Conservation (phyloP, 2,113 vertebrate species). For the Pristiophorus japonicus region DNA sequence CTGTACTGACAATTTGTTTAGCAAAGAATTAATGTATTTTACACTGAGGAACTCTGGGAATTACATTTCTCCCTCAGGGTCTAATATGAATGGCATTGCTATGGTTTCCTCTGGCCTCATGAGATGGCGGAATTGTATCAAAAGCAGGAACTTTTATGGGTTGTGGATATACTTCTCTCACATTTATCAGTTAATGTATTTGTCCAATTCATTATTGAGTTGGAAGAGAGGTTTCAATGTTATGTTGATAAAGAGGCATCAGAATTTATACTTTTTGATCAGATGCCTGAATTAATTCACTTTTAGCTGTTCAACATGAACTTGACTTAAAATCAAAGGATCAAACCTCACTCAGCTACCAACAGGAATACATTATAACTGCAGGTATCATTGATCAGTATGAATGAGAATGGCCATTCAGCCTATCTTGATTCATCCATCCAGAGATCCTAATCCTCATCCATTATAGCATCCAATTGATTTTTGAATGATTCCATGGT, state of each 20-base stretch:
- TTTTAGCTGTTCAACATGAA: neutral
- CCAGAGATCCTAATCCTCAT: neutral
- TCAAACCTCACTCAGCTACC: neutral
- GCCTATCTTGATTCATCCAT: neutral
- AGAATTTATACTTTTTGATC: neutral
- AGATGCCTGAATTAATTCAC: too few species aligned
- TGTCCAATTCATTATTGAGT: neutral
- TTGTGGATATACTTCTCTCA: neutral
- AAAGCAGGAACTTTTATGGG: neutral
- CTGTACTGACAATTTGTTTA: neutral
- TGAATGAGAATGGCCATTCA: neutral
- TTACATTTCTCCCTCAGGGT: neutral
- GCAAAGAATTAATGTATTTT: neutral
- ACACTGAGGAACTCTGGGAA: neutral
- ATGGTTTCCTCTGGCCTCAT: neutral
- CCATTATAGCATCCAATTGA: neutral
- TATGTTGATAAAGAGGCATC: neutral
- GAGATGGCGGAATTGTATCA: neutral
- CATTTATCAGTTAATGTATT: neutral
- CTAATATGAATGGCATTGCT: neutral
- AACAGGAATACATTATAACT: neutral
- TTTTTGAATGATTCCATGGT: neutral
- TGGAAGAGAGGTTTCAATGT: neutral
- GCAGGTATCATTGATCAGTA: neutral
- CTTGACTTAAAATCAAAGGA: neutral